phyloP scores from a whole-genome alignment of 2,113 vertebrate species.

The Rhagologus leucostigma region DNA sequence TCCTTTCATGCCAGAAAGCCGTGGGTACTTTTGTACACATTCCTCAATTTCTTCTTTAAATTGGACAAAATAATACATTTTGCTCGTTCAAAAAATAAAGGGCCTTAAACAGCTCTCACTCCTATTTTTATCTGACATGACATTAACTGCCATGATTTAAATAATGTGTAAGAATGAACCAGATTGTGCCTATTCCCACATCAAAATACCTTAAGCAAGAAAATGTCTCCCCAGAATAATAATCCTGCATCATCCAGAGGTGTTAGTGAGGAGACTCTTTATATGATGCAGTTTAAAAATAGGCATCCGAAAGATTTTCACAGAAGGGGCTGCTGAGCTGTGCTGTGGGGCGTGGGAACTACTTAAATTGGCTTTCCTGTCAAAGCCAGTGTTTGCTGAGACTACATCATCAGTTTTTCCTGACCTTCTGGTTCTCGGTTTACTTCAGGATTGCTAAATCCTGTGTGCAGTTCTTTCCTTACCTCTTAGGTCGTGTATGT shows the following conservation, averaged over 20 bases:
- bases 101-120: neutral
- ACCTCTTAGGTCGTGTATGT: neutral
- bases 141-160: neutral
- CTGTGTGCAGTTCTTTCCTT: neutral
- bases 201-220: neutral
- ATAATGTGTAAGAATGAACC: neutral
- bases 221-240: neutral
- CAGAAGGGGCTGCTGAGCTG: neutral
- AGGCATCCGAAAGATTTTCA: neutral
- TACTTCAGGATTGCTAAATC: neutral
- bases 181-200: neutral
- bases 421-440: neutral
- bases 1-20: neutral
- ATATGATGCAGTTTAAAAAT: neutral
- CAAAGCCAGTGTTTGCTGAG: conserved; percentile 8
- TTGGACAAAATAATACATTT: neutral
- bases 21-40: neutral
- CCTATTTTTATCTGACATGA: neutral
- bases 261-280: neutral
- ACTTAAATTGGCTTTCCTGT: neutral
- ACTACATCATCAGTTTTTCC: neutral
- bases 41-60: neutral
- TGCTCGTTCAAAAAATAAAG: neutral
- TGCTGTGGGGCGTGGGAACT: neutral
- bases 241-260: neutral